Evolutionary conservation across 2,797 vertebrate species (phyloP).

Genomic region (Loris lydekkerianus): DNA sequence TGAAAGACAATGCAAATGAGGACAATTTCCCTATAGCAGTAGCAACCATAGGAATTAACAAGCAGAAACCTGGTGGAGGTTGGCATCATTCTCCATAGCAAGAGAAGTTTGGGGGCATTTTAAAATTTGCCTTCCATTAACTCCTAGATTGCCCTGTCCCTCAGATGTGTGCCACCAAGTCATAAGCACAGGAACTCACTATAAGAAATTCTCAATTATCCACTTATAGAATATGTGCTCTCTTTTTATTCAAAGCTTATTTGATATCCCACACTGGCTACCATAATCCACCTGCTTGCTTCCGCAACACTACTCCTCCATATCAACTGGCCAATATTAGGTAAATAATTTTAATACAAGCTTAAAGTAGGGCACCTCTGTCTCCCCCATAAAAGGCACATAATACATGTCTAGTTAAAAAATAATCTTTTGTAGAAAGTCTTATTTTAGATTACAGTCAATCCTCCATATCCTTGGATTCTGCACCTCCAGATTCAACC

Average conservation of each 20-base stretch:
- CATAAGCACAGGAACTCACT: conserved; percentile 56
- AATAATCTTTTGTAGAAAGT: conserved; percentile 15
- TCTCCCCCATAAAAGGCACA: background rate
- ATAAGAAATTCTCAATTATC: conserved; percentile 77
- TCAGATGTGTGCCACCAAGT: conserved; percentile 47
- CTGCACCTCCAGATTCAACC: background rate
- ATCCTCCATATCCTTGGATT: background rate
- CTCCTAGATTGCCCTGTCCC: conserved; percentile 71
- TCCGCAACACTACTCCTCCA: background rate
- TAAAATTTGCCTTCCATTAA: conserved; percentile 82
- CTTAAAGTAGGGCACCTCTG: background rate
- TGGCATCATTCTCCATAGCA: conserved; percentile 66
- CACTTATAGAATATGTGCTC: conserved; percentile 43
- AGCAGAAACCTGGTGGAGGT: conserved; percentile 80
- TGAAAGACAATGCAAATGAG: conserved; percentile 86
- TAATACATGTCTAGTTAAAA: conserved; percentile 2
- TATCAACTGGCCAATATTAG: background rate
- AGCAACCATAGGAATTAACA: conserved; percentile 82
- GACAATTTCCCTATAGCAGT: conserved; percentile 74
- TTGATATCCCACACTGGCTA: background rate
- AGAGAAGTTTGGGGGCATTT: conserved; percentile 77
- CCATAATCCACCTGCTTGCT: background rate
- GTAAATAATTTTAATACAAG: conserved; percentile 32
- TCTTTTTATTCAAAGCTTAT: conserved; percentile 52
- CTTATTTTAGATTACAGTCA: background rate